Evolutionary conservation across 1,140 invertebrate genomes (phyloP).

Genomic region (Antheraea mylitta): DNA sequence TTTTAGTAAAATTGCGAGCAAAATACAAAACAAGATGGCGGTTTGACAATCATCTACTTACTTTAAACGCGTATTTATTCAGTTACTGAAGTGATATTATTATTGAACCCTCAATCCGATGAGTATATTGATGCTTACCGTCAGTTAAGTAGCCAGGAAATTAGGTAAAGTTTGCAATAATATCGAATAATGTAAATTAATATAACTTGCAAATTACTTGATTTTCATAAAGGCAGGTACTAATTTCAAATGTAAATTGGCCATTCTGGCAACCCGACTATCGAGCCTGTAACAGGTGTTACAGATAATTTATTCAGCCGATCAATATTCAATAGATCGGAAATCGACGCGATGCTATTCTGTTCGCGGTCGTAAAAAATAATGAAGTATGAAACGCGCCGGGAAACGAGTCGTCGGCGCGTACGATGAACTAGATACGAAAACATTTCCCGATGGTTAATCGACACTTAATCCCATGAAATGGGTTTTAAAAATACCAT

Average conservation of each 20-base stretch:
- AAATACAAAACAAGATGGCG: no score
- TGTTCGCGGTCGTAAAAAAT: slow-evolving; percentile 20
- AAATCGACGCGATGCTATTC: slow-evolving; percentile 34
- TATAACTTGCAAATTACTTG: not conserved
- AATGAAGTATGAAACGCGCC: slow-evolving; percentile 8
- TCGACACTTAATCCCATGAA: not conserved
- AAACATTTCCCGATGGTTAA: not conserved
- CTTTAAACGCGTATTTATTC: no score
- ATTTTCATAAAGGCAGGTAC: not conserved
- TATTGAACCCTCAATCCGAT: no score
- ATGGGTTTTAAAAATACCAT: not conserved
- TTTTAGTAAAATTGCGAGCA: no score
- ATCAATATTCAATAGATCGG: slow-evolving; percentile 49
- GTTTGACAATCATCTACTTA: no score
- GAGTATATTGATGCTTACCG: no score
- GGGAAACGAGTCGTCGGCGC: not conserved
- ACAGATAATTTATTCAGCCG: slow-evolving; percentile 50
- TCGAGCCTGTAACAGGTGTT: slow-evolving; percentile 49
- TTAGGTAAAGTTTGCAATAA: not conserved
- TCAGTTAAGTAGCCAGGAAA: not conserved
- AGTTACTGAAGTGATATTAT: no score
- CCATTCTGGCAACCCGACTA: slow-evolving; percentile 56
- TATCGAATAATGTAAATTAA: not conserved
- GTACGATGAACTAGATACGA: not conserved
- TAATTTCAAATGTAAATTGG: slow-evolving; percentile 65